These are phyloP conservation scores for Aurelia sp. DNA, from an alignment of 30 jellyfish, hydroid and myxozoan genomes.

Conservation along the genomic window DNA sequence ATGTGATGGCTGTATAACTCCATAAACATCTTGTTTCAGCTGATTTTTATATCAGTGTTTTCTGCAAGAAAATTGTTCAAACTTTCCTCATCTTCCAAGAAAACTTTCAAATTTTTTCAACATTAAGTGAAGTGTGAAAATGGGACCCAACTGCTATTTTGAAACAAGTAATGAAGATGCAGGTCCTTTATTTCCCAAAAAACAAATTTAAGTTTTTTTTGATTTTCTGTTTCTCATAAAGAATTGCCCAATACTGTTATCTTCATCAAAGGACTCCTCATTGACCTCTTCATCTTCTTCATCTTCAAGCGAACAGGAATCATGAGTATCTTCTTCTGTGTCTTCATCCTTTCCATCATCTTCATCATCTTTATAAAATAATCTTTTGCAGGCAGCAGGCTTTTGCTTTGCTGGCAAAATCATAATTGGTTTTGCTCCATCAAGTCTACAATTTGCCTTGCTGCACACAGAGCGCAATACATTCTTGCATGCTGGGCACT, in stretches of 20 bases:
- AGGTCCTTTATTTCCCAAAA: neutral
- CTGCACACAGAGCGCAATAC: neutral
- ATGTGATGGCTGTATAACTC: too few relatives aligned
- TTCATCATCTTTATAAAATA: neutral
- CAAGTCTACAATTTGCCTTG: neutral
- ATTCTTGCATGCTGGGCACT: neutral
- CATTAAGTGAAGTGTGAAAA: too few relatives aligned
- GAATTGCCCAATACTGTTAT: neutral
- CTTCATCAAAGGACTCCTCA: neutral
- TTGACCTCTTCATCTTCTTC: neutral
- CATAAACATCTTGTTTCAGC: too few relatives aligned
- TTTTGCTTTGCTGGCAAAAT: neutral
- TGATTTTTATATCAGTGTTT: too few relatives aligned
- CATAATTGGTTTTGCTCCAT: conserved; percentile 3
- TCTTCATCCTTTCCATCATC: neutral
- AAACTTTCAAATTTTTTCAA: too few relatives aligned
- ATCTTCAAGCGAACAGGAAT: neutral
- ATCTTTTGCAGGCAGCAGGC: neutral
- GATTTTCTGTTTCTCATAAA: neutral
- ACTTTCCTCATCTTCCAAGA: too few relatives aligned
- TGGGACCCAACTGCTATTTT: too few relatives aligned
- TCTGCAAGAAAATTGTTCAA: too few relatives aligned
- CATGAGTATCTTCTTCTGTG: neutral
- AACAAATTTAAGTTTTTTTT: neutral
- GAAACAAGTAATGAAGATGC: too few relatives aligned